phyloP scores from a whole-genome alignment of 2,113 vertebrate species.

The Anseranas semipalmata region DNA sequence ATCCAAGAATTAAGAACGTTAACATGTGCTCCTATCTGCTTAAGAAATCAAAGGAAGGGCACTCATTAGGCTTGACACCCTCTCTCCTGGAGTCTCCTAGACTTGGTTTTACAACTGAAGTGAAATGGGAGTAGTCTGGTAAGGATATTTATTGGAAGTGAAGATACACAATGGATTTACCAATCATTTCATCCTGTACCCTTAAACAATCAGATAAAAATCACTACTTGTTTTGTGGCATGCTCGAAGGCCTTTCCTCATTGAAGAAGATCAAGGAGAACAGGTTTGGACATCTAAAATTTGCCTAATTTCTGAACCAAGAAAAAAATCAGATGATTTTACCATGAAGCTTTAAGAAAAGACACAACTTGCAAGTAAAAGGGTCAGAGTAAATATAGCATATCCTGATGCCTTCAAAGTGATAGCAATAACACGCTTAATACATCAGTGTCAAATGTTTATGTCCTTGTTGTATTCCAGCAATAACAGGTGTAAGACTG shows the following conservation, averaged over 20 bases:
- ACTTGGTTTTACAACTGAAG: not conserved
- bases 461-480: constrained; percentile 13
- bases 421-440: not conserved
- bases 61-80: not conserved
- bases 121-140: not conserved
- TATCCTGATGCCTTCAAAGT: not conserved
- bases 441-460: not conserved
- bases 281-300: not conserved
- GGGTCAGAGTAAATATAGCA: not conserved
- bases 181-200: not conserved
- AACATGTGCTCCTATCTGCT: not conserved
- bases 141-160: not conserved
- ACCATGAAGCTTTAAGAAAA: not conserved
- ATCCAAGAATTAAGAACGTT: not conserved
- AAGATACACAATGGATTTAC: not conserved
- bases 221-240: not conserved
- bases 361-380: not conserved
- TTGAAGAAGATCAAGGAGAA: not conserved
- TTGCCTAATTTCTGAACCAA: not conserved
- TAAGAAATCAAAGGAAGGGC: not conserved
- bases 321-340: not conserved
- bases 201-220: not conserved
- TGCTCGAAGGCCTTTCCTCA: not conserved
- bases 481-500: constrained; percentile 22
- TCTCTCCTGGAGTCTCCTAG: not conserved